Conservation (phyloP, 2,113 vertebrate species). For the Toxotes jaculatrix region DNA sequence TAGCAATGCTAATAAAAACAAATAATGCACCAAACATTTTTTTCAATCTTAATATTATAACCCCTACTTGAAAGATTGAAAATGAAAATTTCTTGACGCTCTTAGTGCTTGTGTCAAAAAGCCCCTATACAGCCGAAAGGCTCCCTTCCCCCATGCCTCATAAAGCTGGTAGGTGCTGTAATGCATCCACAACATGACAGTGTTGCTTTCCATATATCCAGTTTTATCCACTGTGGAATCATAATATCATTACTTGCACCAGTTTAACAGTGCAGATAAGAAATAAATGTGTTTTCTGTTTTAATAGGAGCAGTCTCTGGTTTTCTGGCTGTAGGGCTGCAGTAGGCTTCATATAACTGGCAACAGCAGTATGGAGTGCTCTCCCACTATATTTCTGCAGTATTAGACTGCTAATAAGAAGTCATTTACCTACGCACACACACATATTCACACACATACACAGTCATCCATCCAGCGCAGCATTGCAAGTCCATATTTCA, state of each 20-base stretch:
- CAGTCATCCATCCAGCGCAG: slow-evolving; percentile 50
- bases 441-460: slow-evolving; percentile 33
- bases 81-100: too few relatives aligned
- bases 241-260: background rate
- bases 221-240: background rate
- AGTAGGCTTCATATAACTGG: slow-evolving; percentile 13
- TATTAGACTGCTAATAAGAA: slow-evolving; percentile 61
- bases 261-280: background rate
- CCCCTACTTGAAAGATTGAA: too few relatives aligned
- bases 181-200: background rate
- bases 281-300: slow-evolving; percentile 10
- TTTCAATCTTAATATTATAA: too few relatives aligned
- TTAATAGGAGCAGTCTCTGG: background rate
- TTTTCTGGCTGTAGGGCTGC: slow-evolving; percentile 6
- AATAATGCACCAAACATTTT: background rate
- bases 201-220: background rate
- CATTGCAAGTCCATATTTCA: slow-evolving; percentile 78
- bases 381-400: slow-evolving; percentile 19
- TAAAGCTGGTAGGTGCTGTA: background rate
- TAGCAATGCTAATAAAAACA: background rate
- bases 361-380: slow-evolving; percentile 16
- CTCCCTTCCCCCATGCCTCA: background rate
- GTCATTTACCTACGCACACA: slow-evolving; percentile 36
- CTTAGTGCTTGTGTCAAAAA: too few relatives aligned
- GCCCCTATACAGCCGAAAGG: background rate